Evolutionary conservation across 2,113 vertebrate genomes (phyloP), one percentile per base, ranked within the genome.

Genomic region (Platycercus adscitus): DNA sequence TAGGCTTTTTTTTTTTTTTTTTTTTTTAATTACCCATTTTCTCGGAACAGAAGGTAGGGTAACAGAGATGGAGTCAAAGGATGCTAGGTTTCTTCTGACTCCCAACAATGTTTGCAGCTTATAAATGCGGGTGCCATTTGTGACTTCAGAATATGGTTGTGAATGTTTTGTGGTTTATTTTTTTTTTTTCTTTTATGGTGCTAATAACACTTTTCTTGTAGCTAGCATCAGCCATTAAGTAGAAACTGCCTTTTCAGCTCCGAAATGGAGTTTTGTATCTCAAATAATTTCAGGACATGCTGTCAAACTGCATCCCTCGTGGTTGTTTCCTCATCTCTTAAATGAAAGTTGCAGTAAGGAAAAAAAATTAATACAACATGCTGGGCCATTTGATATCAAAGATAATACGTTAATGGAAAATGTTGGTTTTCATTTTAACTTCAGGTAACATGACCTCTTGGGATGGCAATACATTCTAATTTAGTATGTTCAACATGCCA

Each of bases 181-280:
- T n/a, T 56, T n/a, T 56, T 55, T 33, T 49, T 49, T 13, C 11
- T 56, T 93, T 93, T 92, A 65, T 79, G 78, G 61, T 49, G 25
- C 56, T 79, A 97, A 95, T 87, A 95, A 93, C 24, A 53, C 18
- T 81, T 21, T 89, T 92, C 29, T 81, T 73, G 50, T 75, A 55
- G 77, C 50, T 84, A 17, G 24, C 29, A 28, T 71, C 0, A 0
- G 35, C 60, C 20, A 13, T 46, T 81, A 49, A 44, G 31, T 31
- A 80, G 75, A 82, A 95, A 80, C 33, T 77, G 66, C 44, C 31
- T 88, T 90, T 91, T 93, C 26, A 52, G 88, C 56, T 80, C 4
- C 0, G 78, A 68, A 87, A 46, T 31, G 29, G 39, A 93, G 43
- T 85, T 91, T 81, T 52, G 87, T 79, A 28, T 79, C 70, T 87